Percentiles rank a stretch among this genome's conserved stretches.
Conservation (phyloP, 2,113 vertebrate species). For the Scalopus aquaticus region DNA sequence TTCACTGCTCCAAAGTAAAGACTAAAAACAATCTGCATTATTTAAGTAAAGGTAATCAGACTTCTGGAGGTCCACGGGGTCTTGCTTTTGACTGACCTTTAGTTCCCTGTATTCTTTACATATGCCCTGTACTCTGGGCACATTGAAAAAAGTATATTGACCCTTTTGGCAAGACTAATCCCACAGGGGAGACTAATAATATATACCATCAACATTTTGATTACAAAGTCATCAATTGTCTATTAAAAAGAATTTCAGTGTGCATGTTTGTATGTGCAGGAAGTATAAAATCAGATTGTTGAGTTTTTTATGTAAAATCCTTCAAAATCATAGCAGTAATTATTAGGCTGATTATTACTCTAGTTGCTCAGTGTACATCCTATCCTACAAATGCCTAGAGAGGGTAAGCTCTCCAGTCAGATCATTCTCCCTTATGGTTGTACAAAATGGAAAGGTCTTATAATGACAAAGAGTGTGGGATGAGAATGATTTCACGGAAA, state of each 20-base stretch:
- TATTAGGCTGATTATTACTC: background rate
- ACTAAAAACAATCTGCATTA: too few species aligned
- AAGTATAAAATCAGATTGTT: background rate
- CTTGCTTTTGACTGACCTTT: too few species aligned
- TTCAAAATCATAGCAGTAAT: background rate
- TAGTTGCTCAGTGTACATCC: background rate
- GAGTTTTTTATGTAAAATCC: background rate
- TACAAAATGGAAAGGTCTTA: too few species aligned
- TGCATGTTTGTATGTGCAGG: background rate
- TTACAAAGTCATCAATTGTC: background rate
- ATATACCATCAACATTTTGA: background rate
- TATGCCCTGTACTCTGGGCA: too few species aligned
- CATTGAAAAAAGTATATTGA: too few species aligned
- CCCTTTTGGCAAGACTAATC: background rate
- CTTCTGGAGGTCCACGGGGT: too few species aligned
- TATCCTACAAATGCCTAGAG: background rate
- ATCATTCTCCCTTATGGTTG: background rate
- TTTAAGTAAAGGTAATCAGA: too few species aligned
- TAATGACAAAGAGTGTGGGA: background rate
- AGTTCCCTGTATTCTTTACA: too few species aligned
- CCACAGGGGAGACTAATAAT: background rate
- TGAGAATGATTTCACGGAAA: background rate
- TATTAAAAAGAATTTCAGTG: background rate
- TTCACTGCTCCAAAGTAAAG: too few species aligned
- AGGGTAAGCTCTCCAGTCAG: background rate